A percentile compares a stretch with the other conserved stretches of the same genome.
Evolutionary conservation across 2,888 invertebrate genomes (phyloP).

Genomic region (Cistogaster globosa): DNA sequence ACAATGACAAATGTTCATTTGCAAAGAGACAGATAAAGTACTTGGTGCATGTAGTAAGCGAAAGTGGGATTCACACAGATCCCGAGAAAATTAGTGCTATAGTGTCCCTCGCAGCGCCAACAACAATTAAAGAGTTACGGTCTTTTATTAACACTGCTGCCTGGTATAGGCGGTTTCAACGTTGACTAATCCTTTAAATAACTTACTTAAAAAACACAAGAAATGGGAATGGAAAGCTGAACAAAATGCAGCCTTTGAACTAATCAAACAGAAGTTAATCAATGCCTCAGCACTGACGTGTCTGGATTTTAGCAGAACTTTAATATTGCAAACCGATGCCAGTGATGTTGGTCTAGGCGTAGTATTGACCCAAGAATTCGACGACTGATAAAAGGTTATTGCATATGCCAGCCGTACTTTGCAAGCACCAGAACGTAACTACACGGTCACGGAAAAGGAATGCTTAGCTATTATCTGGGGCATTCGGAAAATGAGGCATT

Average conservation of each 20-base stretch:
- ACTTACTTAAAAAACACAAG: constrained; percentile 1
- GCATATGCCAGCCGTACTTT: too few relatives aligned
- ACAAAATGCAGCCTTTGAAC: constrained; percentile 18
- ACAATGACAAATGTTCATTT: constrained; percentile 42
- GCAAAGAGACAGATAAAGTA: constrained; percentile 11
- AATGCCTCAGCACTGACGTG: not conserved
- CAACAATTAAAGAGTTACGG: not conserved
- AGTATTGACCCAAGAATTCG: not conserved
- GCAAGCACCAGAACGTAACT: not conserved
- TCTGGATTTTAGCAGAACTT: not conserved
- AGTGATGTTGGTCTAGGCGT: not conserved
- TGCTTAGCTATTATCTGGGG: not conserved
- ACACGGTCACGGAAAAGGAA: not conserved
- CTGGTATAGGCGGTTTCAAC: constrained; percentile 32
- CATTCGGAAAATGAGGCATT: constrained; percentile 31
- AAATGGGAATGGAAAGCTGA: constrained; percentile 12
- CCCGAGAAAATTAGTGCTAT: constrained; percentile 42
- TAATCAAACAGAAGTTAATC: constrained; percentile 16
- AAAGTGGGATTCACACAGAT: constrained; percentile 43
- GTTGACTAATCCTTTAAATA: constrained; percentile 16
- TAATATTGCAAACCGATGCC: not conserved
- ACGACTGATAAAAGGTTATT: too few relatives aligned
- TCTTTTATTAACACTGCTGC: constrained; percentile 12
- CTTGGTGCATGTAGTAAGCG: constrained; percentile 52
- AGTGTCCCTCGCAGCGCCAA: not conserved